Percentiles rank a stretch among this genome's conserved stretches.
Conservation (phyloP, 2,797 vertebrate species). For the Oophaga sylvatica region DNA sequence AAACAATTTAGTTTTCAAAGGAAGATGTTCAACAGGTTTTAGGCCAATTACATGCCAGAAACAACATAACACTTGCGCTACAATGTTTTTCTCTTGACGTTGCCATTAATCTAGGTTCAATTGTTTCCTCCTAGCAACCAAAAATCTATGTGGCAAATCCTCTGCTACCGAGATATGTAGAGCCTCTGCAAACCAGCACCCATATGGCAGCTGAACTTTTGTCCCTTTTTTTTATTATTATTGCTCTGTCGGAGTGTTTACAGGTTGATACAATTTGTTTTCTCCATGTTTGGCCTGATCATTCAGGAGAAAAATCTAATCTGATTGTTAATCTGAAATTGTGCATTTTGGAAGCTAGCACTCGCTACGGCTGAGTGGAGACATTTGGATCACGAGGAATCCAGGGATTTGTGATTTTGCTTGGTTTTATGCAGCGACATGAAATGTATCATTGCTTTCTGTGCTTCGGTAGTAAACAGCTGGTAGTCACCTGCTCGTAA, state of each 20-base stretch:
- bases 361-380: constrained; percentile 4
- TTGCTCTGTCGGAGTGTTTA: constrained; percentile 37
- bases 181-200: constrained; percentile 1
- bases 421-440: not conserved
- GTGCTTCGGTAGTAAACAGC: constrained; percentile 38
- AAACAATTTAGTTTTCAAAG: not conserved
- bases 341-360: not conserved
- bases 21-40: not conserved
- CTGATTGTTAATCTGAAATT: not conserved
- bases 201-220: constrained; percentile 45
- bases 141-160: constrained; percentile 4
- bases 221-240: constrained; percentile 30
- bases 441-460: constrained; percentile 8
- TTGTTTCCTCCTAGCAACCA: constrained; percentile 50
- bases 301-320: not conserved
- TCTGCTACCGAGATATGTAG: constrained; percentile 33
- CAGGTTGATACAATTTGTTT: constrained; percentile 22
- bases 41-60: not conserved
- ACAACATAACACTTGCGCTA: not conserved
- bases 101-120: constrained; percentile 28
- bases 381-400: constrained; percentile 15
- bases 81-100: not conserved
- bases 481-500: constrained; percentile 43
- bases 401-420: constrained; percentile 20
- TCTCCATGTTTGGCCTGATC: constrained; percentile 14